Base-by-base conservation (phyloP, 1,140 invertebrate genomes). In the Asobara japonica region DNA sequence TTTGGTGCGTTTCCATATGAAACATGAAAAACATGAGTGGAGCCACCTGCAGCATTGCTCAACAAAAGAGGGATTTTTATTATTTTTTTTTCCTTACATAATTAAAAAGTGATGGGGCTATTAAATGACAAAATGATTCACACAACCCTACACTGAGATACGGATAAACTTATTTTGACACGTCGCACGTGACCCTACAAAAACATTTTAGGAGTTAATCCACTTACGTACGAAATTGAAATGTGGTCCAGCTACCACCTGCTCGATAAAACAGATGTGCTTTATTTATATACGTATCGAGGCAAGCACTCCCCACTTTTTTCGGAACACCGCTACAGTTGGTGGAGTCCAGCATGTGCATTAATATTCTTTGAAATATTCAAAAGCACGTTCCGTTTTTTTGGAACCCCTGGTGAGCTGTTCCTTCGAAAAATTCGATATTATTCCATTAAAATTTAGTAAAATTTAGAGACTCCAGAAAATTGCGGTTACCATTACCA, bases 101-200 rank as follows among this genome's bases (percentile, higher is more conserved):
- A n/a, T n/a, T n/a, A n/a, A n/a, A n/a, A n/a, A n/a, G n/a, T 45
- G 18, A 38, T 1, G n/a, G 2, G 2, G n/a, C 36, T 38, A 38
- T 38, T 38, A 38, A 38, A 38, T n/a, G 36, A 38, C n/a, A 7
- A 38, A 38, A 38, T 38, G 10, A 38, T 38, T 7, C 10, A 38
- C 36, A 38, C 10, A 38, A 38, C 2, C 36, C 36, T 38, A 38
- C 10, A 45, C 41, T 45, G 41, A n/a, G n/a, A 45, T 45, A 16
- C 13, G 7, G n/a, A 45, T 2, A 11, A 45, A 45, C 41, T 45
- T 45, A 45, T 45, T 45, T 45, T 45, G 41, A 45, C 41, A 45
- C 41, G 41, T 45, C 41, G 41, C 41, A 45, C 41, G 41, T 45
- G 41, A 45, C 41, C 41, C 41, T 45, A 45, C 41, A 45, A 45